These are phyloP conservation scores for Polydrusus cervinus DNA, from an alignment of 2,888 invertebrate species.

Conservation along the genomic window DNA sequence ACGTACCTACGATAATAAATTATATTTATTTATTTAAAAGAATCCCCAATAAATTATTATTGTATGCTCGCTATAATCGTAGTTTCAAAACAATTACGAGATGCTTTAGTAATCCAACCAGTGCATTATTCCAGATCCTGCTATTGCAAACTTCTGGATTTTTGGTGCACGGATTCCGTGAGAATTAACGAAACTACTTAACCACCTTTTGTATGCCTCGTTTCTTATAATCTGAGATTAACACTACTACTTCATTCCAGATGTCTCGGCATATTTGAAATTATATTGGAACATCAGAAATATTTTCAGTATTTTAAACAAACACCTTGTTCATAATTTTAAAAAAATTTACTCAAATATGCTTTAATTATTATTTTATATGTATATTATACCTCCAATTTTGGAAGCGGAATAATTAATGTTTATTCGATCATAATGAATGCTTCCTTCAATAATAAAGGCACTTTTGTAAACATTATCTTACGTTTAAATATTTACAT, in stretches of 20 bases:
- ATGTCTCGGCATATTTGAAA: neutral
- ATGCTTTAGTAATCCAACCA: slow-evolving; percentile 4
- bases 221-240: slow-evolving; percentile 9
- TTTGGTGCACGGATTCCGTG: slow-evolving; percentile 15
- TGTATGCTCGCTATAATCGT: no score
- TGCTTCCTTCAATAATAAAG: no score
- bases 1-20: no score
- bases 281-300: neutral
- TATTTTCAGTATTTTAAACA: neutral
- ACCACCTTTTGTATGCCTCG: slow-evolving; percentile 16
- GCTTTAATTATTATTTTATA: neutral
- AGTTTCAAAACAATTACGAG: slow-evolving; percentile 3
- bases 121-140: slow-evolving; percentile 14
- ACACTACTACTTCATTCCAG: neutral
- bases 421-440: neutral
- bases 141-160: slow-evolving; percentile 14
- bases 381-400: neutral
- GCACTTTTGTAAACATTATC: neutral
- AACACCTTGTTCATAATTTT: no score
- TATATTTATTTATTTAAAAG: no score
- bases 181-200: slow-evolving; percentile 20
- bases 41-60: no score
- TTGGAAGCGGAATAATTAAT: neutral
- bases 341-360: neutral
- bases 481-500: neutral